Percentiles rank a stretch among this genome's conserved stretches.
Evolutionary conservation across 2,113 vertebrate genomes (phyloP).

Genomic region (Pithys albifrons): DNA sequence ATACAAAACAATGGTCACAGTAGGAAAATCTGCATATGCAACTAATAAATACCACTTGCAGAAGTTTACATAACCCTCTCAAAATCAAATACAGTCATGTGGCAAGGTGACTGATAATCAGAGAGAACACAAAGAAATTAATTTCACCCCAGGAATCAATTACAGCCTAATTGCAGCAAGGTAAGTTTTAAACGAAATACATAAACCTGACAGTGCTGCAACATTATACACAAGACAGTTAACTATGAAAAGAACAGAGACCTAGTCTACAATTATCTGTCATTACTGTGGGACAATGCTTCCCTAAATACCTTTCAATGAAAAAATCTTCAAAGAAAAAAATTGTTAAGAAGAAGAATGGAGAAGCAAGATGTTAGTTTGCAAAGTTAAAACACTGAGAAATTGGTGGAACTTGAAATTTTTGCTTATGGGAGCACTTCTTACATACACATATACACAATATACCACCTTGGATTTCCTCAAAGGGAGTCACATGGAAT

Average conservation of each 20-base stretch:
- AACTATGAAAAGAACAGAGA: background rate
- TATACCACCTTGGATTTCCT: background rate
- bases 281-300: background rate
- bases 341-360: background rate
- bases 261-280: background rate
- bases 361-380: background rate
- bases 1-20: background rate
- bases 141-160: constrained; percentile 5
- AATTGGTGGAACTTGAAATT: background rate
- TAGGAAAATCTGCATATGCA: background rate
- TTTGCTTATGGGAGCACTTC: background rate
- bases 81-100: background rate
- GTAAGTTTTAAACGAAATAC: background rate
- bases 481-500: background rate
- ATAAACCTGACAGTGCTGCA: background rate
- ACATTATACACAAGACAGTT: background rate
- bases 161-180: background rate
- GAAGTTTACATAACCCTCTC: background rate
- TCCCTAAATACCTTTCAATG: background rate
- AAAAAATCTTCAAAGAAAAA: background rate
- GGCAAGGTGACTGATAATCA: background rate
- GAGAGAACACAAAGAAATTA: background rate
- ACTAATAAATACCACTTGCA: background rate
- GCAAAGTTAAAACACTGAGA: background rate
- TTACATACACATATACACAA: background rate